Evolutionary conservation across 2,888 invertebrate genomes (phyloP), one percentile per base, ranked within the genome.

Genomic region (Ceraclea dissimilis): DNA sequence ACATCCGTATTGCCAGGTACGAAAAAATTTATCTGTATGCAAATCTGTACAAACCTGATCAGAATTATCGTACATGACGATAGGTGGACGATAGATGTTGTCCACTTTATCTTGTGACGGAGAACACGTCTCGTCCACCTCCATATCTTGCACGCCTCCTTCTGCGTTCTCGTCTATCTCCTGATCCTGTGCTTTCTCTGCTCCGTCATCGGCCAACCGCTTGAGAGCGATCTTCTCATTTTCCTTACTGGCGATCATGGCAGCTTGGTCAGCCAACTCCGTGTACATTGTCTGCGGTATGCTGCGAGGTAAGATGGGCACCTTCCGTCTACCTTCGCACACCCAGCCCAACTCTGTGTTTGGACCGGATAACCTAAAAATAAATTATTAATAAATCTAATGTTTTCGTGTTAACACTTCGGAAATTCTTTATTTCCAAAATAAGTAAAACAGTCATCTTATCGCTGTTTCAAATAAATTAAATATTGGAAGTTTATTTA

Each of bases 201-300:
- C 72, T 52, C 75, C 75, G 5, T 18, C 18, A 1, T 68, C 70
- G 62, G 73, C 73, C 16, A 74, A 65, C 63, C 72, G 71, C 56
- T 72, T 73, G 58, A 69, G 67, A 18, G 56, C 52, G 20, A 75
- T 64, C 58, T 74, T 74, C 53, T 69, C 71, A 59, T 88, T 88
- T 64, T 82, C 83, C 64, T 79, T 79, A 60, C 79, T 79, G 50
- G 84, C 80, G 56, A 78, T 73, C 60, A 83, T 79, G 0, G 90
- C 88, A 52, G 85, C 82, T 69, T 85, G 86, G 71, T 92, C 91
- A 13, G 93, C 93, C 63, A 92, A 79, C 60, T 86, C 84, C 58
- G 90, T 87, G 68, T 90, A 88, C 39, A 87, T 86, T 5, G 93
- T 92, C 67, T 91, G 90, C 6, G 93, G 88, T 52, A 88, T 82